Conservation (phyloP, 2,113 vertebrate species). For the Hassar affinis region DNA sequence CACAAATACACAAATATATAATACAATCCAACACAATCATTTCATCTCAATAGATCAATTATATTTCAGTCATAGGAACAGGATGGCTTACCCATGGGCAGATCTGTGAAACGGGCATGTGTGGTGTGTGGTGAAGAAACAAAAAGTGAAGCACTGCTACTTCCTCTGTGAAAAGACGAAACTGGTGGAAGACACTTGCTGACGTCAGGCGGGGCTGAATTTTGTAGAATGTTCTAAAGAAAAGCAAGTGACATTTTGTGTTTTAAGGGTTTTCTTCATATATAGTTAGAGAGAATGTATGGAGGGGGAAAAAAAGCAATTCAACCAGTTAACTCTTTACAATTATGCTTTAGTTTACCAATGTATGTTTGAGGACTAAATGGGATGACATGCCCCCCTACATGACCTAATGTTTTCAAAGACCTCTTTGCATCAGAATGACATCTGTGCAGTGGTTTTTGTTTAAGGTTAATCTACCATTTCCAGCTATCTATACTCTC, state of each 20-base stretch:
- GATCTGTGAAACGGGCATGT: constrained; percentile 81
- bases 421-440: neutral
- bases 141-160: constrained; percentile 72
- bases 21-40: neutral
- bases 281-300: neutral
- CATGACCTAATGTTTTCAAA: neutral
- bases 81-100: constrained; percentile 78
- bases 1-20: neutral
- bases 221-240: constrained; percentile 85
- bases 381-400: neutral
- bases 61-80: neutral
- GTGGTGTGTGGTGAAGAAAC: constrained; percentile 78
- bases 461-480: constrained; percentile 22
- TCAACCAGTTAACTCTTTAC: neutral
- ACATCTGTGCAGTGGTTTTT: constrained; percentile 44
- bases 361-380: neutral
- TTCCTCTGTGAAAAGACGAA: constrained; percentile 88
- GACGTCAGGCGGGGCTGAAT: constrained; percentile 83
- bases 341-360: neutral
- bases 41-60: neutral
- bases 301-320: neutral
- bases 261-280: neutral
- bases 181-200: constrained; percentile 91
- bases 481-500: constrained; percentile 32
- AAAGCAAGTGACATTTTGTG: neutral